Conservation (phyloP, 2,113 vertebrate genomes). For the Ginglymostoma cirratum region DNA sequence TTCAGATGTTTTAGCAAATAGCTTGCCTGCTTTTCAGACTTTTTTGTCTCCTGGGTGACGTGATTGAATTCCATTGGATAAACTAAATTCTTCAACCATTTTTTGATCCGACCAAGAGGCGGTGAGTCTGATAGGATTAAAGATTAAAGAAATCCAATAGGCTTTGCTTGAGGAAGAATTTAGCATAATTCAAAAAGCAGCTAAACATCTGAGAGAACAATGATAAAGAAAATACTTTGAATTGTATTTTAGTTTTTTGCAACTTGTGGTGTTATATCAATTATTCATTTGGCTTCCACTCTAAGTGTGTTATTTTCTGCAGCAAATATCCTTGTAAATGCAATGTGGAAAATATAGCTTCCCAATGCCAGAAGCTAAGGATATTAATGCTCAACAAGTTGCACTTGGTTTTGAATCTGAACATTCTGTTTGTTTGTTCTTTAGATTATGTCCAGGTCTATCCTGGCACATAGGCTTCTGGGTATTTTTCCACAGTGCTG, state of each 20-base stretch:
- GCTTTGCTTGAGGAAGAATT: not conserved
- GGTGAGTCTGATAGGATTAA: not conserved
- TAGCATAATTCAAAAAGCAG: too few species aligned
- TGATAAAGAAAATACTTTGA: not conserved
- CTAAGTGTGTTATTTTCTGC: not conserved
- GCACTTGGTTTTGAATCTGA: not conserved
- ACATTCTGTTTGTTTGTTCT: not conserved
- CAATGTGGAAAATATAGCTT: not conserved
- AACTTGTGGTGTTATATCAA: not conserved
- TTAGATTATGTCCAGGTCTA: not conserved
- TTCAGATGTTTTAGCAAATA: not conserved
- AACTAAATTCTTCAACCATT: not conserved
- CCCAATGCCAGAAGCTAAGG: not conserved
- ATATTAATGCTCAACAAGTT: slow-evolving; percentile 5
- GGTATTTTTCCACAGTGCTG: not conserved
- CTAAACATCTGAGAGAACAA: not conserved
- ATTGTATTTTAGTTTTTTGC: not conserved
- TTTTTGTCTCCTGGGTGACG: not conserved
- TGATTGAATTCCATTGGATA: not conserved
- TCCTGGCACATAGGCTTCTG: not conserved
- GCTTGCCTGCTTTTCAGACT: not conserved
- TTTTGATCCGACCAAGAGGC: not conserved
- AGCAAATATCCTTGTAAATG: not conserved
- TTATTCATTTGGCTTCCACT: not conserved
- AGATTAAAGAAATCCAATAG: not conserved